Evolutionary conservation across 2,888 invertebrate species (phyloP).

Genomic region (Eurois occulta): DNA sequence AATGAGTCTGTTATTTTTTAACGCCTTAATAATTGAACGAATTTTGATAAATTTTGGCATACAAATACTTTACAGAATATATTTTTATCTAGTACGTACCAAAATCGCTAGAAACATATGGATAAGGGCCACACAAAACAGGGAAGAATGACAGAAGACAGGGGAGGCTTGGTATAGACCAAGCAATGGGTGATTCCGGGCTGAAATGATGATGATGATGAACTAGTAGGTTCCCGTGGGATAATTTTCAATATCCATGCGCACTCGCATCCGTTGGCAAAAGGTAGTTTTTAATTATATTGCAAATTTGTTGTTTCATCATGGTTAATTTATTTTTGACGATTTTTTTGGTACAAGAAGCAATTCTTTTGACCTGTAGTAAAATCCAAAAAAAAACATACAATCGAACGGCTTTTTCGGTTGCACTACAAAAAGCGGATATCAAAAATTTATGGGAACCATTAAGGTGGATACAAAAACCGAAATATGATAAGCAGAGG

Average conservation of each 20-base stretch:
- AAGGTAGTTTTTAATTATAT: not conserved
- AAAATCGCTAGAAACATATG: not conserved
- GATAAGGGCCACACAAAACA: too few relatives aligned
- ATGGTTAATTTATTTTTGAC: not conserved
- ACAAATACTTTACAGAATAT: not conserved
- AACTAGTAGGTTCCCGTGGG: too few relatives aligned
- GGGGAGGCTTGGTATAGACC: too few relatives aligned
- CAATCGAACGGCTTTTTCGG: slow-evolving; percentile 59
- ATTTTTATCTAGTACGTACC: not conserved
- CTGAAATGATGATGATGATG: too few relatives aligned
- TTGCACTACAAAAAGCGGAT: slow-evolving; percentile 75
- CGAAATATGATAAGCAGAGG: slow-evolving; percentile 72
- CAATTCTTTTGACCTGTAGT: slow-evolving; percentile 13
- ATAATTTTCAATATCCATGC: not conserved
- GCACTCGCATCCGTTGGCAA: not conserved
- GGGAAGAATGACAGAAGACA: too few relatives aligned
- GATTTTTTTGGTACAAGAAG: not conserved
- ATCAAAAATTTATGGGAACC: slow-evolving; percentile 88
- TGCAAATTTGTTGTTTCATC: too few relatives aligned
- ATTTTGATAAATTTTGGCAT: not conserved
- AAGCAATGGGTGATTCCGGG: too few relatives aligned
- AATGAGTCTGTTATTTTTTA: not conserved
- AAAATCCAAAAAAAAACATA: slow-evolving; percentile 17
- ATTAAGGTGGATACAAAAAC: slow-evolving; percentile 86
- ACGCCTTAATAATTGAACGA: not conserved